Evolutionary conservation across 2,113 vertebrate genomes (phyloP), one percentile per base, ranked within the genome.

Genomic region (Thamnophis sirtalis): DNA sequence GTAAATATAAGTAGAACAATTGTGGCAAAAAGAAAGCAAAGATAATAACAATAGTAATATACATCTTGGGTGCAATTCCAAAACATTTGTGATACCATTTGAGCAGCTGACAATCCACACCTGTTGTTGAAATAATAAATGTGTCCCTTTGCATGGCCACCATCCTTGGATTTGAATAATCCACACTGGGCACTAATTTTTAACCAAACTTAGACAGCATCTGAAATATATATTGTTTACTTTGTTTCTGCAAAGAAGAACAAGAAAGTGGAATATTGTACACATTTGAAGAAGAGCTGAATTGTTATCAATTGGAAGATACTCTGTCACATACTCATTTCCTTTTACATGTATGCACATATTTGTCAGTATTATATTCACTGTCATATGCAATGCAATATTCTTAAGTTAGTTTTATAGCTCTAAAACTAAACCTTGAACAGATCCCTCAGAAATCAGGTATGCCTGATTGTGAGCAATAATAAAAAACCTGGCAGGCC

Each of bases 111-210:
- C 92, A 91, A 90, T 91, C 84, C 2, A 89, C 89, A 84, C 33
- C 88, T 93, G 56, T 91, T 51, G 93, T 95, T 93, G 90, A 88
- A 88, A 53, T 91, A 84, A 90, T 90, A 91, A 94, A 85, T 56
- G 91, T 2, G 0, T 53, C 22, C 84, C 56, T 84, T 96, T 21
- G 88, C 93, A 95, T 91, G 54, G 26, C 38, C 92, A 48, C 87
- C 2, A 19, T 2, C 1, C 91, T 43, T 10, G 1, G 56, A 58
- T 54, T 55, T 87, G 55, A 89, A 4, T 86, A 91, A 94, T 68
- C 60, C 0, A 9, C 92, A 17, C 13, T 73, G 68, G 11, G 93
- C 90, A 86, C 0, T 84, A 0, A 22, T 49, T 93, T 94, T 94
- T 86, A 90, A 38, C 86, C 11, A 93, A 43, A 90, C 51, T 53